phyloP scores from a whole-genome alignment of 2,113 vertebrate species.

The Gavialis gangeticus region DNA sequence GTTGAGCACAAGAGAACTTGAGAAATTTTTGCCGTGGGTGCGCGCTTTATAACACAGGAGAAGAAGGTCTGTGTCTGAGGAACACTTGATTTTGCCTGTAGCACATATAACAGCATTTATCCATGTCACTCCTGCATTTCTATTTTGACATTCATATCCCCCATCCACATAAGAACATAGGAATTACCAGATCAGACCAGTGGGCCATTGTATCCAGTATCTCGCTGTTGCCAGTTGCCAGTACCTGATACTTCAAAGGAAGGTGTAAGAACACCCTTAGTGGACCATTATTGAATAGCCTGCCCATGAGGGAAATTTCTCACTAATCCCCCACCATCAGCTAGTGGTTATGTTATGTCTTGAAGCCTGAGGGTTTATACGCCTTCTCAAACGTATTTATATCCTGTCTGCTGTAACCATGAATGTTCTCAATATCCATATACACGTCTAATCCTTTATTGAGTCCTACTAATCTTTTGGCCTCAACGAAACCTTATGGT shows the following conservation, averaged over 20 bases:
- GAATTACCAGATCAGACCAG: slow-evolving; percentile 1
- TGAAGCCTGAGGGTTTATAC: slow-evolving; percentile 60
- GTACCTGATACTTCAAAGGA: slow-evolving; percentile 35
- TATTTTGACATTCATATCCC: not conserved
- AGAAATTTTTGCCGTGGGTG: not conserved
- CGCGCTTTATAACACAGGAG: not conserved
- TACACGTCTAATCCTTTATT: slow-evolving; percentile 70
- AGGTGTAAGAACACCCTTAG: slow-evolving; percentile 37
- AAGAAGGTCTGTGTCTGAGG: not conserved
- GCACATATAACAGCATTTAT: not conserved
- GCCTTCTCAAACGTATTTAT: slow-evolving; percentile 68
- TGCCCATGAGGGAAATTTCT: slow-evolving; percentile 52
- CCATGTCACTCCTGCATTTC: not conserved
- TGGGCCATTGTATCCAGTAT: slow-evolving; percentile 7
- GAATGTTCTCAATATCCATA: slow-evolving; percentile 57
- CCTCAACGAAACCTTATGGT: slow-evolving; percentile 47
- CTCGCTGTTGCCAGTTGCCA: slow-evolving; percentile 24
- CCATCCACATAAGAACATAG: not conserved
- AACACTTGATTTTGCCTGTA: not conserved
- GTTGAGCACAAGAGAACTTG: not conserved
- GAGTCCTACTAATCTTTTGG: slow-evolving; percentile 67
- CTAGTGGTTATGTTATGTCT: slow-evolving; percentile 48
- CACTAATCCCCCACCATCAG: slow-evolving; percentile 25
- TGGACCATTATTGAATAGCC: slow-evolving; percentile 58
- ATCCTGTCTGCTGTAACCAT: slow-evolving; percentile 57